Evolutionary conservation across 2,113 vertebrate species (phyloP).

Genomic region (Rissa tridactyla): DNA sequence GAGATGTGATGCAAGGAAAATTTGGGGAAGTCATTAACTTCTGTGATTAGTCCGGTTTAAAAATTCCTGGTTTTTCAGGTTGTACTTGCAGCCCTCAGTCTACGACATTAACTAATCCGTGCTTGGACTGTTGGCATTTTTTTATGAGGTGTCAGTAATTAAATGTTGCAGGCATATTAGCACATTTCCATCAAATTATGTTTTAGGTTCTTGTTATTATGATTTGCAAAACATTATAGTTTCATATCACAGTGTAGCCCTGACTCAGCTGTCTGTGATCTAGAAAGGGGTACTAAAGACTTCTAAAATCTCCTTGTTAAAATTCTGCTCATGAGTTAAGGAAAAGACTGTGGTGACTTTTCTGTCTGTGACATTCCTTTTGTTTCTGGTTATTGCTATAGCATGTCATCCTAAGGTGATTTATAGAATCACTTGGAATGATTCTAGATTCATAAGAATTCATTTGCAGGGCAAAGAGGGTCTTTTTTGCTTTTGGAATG

Average conservation of each 20-base stretch:
- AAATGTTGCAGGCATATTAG: not conserved
- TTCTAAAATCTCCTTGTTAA: not conserved
- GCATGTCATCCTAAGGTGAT: not conserved
- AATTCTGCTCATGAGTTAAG: not conserved
- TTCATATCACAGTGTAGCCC: not conserved
- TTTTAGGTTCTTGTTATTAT: not conserved
- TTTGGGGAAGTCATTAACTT: not conserved
- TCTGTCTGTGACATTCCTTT: not conserved
- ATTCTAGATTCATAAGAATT: constrained; percentile 13
- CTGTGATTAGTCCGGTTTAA: not conserved
- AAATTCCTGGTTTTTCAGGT: not conserved
- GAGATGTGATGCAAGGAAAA: not conserved
- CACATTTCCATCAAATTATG: not conserved
- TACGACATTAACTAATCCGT: not conserved
- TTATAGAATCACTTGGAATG: not conserved
- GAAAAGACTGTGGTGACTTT: not conserved
- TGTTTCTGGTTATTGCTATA: constrained; percentile 10
- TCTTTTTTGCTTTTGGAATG: not conserved
- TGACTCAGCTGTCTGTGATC: not conserved
- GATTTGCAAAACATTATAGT: not conserved
- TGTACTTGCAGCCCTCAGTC: not conserved
- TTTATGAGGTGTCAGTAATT: not conserved
- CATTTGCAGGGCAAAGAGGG: not conserved
- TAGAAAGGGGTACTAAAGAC: not conserved
- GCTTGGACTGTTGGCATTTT: not conserved